Conservation (phyloP, 2,797 vertebrate species). For the Hydrophis major region DNA sequence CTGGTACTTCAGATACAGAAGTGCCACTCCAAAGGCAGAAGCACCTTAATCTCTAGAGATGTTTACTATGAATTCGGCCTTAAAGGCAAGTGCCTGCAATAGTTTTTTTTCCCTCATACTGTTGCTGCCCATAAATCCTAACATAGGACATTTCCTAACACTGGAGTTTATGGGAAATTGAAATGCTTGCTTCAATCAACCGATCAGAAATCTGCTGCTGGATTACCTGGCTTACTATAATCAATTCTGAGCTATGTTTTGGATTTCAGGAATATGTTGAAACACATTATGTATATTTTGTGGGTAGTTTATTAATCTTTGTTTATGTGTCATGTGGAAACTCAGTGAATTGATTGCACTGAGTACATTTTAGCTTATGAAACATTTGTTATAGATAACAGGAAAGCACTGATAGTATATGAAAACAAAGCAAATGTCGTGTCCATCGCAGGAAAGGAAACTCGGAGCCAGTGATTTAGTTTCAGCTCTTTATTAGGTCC, state of each 20-base stretch:
- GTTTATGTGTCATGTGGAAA: background rate
- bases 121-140: background rate
- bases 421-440: background rate
- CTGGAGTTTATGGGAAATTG: background rate
- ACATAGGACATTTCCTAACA: background rate
- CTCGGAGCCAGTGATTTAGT: no score
- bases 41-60: background rate
- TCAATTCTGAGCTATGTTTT: background rate
- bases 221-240: background rate
- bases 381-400: background rate
- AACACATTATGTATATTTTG: background rate
- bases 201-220: background rate
- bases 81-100: background rate
- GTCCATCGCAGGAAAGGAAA: no score
- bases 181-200: background rate
- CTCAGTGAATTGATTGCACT: background rate
- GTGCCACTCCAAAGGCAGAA: background rate
- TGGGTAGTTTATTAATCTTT: background rate
- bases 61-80: background rate
- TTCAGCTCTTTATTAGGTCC: no score
- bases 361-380: background rate
- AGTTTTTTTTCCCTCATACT: background rate
- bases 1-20: background rate
- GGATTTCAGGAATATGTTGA: background rate
- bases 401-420: background rate